Evolutionary conservation across 2,888 invertebrate species (phyloP).

Genomic region (Atherix ibis): DNA sequence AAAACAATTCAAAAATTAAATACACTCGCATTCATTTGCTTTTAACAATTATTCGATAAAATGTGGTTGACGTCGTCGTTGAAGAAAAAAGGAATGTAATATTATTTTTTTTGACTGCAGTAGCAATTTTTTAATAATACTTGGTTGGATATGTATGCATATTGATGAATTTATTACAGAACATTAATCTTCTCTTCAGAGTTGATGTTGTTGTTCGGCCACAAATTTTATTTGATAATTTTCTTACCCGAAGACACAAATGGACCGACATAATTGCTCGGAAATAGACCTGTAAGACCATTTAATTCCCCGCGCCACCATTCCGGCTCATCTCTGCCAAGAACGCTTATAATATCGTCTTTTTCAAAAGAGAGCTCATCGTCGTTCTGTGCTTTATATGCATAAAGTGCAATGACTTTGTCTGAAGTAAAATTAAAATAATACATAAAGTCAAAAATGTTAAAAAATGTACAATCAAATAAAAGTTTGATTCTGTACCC

Average conservation of each 20-base stretch:
- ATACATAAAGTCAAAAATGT: background rate
- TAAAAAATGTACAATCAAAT: background rate
- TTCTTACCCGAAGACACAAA: slow-evolving; percentile 37
- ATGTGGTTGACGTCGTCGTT: no score
- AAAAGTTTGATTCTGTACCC: slow-evolving; percentile 16
- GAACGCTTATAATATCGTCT: slow-evolving; percentile 77
- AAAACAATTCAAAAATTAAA: no score
- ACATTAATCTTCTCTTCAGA: no score
- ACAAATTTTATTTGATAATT: slow-evolving; percentile 24
- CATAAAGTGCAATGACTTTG: slow-evolving; percentile 83
- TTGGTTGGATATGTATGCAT: no score
- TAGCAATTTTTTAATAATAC: no score
- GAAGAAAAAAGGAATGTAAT: no score
- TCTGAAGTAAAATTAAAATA: slow-evolving; percentile 34
- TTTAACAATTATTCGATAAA: no score
- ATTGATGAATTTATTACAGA: no score
- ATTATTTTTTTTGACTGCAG: no score
- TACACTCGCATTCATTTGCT: no score
- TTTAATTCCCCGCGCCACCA: slow-evolving; percentile 96
- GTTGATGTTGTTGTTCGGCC: no score
- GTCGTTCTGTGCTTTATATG: slow-evolving; percentile 85
- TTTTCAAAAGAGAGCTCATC: slow-evolving; percentile 89
- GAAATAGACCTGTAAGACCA: slow-evolving; percentile 80
- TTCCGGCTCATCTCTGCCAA: slow-evolving; percentile 84
- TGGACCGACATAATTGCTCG: slow-evolving; percentile 85